Percentiles rank a stretch among this genome's conserved stretches.
These are phyloP conservation scores for Pseudobourletiella spinata DNA, from an alignment of 1,140 invertebrate species.

Conservation along the genomic window DNA sequence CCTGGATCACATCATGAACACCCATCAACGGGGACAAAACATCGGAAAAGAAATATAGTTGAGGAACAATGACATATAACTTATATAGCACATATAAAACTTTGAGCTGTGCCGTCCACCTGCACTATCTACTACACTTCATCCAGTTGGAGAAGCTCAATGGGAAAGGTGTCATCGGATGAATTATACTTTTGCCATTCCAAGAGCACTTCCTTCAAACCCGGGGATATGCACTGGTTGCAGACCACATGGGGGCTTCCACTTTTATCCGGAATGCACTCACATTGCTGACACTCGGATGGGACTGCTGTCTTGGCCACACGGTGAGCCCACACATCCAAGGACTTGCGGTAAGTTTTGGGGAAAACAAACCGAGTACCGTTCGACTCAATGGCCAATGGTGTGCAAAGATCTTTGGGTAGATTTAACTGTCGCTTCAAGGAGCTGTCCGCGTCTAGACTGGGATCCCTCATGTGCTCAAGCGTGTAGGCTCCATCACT, in stretches of 20 bases:
- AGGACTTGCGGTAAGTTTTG: conserved; percentile 37
- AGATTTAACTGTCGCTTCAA: conserved; percentile 41
- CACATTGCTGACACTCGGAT: conserved; percentile 44
- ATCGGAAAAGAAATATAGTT: too few species aligned
- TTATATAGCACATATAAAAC: too few species aligned
- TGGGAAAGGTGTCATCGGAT: neutral
- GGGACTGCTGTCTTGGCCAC: conserved; percentile 40
- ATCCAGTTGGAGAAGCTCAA: neutral
- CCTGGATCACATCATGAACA: too few species aligned
- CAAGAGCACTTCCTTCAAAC: conserved; percentile 23
- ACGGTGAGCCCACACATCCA: conserved; percentile 43
- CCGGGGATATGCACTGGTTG: conserved; percentile 29
- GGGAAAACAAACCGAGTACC: conserved; percentile 44
- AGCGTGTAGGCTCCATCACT: conserved; percentile 40
- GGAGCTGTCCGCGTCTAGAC: conserved; percentile 37
- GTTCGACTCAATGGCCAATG: conserved; percentile 45
- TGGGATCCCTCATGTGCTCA: conserved; percentile 37
- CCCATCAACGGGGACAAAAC: too few species aligned
- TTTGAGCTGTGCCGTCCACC: too few species aligned
- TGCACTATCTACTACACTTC: too few species aligned
- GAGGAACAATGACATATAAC: too few species aligned
- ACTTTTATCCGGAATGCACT: conserved; percentile 43
- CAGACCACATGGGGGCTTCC: conserved; percentile 36
- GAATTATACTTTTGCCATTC: conserved; percentile 23
- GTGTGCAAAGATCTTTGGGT: conserved; percentile 45